These are phyloP conservation scores for Anas platyrhynchos DNA, from an alignment of 2,113 vertebrate species.

Conservation along the genomic window DNA sequence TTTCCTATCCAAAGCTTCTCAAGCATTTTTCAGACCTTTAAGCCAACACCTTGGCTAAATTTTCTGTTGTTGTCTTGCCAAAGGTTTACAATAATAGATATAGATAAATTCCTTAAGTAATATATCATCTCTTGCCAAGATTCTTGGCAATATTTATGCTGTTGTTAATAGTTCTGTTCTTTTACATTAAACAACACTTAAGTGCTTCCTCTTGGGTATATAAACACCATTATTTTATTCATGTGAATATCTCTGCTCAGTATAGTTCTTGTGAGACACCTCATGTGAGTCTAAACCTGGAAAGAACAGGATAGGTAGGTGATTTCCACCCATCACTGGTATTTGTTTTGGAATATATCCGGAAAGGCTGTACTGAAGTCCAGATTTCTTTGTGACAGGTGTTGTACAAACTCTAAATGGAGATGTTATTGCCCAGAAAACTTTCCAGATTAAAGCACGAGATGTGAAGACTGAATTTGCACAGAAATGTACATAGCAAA, in stretches of 20 bases:
- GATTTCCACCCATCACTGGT: background rate
- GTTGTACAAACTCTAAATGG: background rate
- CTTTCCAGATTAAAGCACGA: background rate
- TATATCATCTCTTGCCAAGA: background rate
- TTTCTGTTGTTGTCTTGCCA: background rate
- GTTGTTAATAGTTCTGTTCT: background rate
- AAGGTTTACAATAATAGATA: background rate
- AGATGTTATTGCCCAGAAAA: background rate
- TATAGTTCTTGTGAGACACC: background rate
- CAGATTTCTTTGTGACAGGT: background rate
- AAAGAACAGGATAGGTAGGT: background rate
- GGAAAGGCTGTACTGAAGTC: background rate
- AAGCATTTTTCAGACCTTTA: background rate
- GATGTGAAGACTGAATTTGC: background rate
- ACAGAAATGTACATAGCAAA: background rate
- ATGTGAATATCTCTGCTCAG: background rate
- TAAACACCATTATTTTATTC: constrained; percentile 1
- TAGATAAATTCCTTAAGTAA: constrained; percentile 25
- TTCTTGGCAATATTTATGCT: constrained; percentile 4
- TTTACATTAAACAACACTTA: constrained; percentile 4
- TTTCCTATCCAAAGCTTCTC: background rate
- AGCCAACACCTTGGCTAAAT: background rate
- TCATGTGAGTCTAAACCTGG: background rate
- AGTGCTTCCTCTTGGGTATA: constrained; percentile 6
- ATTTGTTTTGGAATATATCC: background rate